Percentiles rank a stretch among this genome's conserved stretches.
Evolutionary conservation across 2,113 vertebrate species (phyloP).

Genomic region (Entelurus aequoreus): DNA sequence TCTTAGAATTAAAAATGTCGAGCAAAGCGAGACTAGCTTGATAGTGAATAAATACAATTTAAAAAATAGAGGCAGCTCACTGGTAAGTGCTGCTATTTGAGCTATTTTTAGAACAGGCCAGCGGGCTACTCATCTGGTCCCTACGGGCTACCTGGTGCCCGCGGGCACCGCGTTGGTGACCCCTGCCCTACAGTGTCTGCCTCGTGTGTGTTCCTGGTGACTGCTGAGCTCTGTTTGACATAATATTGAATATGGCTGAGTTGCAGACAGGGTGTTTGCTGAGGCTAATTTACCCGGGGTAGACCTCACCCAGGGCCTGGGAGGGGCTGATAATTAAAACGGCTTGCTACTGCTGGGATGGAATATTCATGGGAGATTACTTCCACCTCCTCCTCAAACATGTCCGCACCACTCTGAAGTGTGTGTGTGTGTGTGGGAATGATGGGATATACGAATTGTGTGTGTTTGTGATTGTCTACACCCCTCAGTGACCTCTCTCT

Average conservation of each 20-base stretch:
- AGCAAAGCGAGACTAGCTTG: too few species aligned
- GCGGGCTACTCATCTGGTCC: too few species aligned
- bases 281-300: slow-evolving; percentile 54
- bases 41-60: too few species aligned
- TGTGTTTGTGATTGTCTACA: slow-evolving; percentile 6
- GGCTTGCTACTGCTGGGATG: slow-evolving; percentile 48
- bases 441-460: slow-evolving; percentile 9
- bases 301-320: slow-evolving; percentile 41
- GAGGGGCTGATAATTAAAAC: slow-evolving; percentile 66
- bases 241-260: slow-evolving; percentile 46
- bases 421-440: slow-evolving; percentile 7
- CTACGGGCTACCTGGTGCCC: too few species aligned
- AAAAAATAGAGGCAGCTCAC: too few species aligned
- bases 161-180: too few species aligned
- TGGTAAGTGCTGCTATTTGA: too few species aligned
- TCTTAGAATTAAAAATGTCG: too few species aligned
- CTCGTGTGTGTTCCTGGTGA: slow-evolving; percentile 18
- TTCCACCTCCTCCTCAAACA: slow-evolving; percentile 38
- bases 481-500: slow-evolving; percentile 24
- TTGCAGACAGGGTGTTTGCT: slow-evolving; percentile 50
- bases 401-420: slow-evolving; percentile 15
- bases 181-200: slow-evolving; percentile 6
- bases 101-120: too few species aligned
- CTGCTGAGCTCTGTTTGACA: slow-evolving; percentile 57
- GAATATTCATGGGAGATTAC: slow-evolving; percentile 62